Conservation (phyloP, 2,888 invertebrate genomes). For the Melieria omissa region DNA sequence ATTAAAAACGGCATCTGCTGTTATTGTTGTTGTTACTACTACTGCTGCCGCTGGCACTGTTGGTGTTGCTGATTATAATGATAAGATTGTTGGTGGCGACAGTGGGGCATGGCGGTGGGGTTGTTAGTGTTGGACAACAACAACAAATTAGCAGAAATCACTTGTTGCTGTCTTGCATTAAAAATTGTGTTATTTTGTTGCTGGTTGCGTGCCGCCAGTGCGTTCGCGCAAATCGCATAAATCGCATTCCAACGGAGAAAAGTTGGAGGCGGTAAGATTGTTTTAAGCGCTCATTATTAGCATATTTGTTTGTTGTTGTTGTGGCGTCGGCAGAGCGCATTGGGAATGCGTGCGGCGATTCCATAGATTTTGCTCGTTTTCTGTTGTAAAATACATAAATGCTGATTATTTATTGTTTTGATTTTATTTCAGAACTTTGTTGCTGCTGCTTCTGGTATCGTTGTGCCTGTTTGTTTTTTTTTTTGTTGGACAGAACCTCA, state of each 20-base stretch:
- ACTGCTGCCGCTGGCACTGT: background rate
- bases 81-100: no score
- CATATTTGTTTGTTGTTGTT: background rate
- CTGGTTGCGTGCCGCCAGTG: no score
- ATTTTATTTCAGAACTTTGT: slow-evolving; percentile 33
- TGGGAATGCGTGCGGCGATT: slow-evolving; percentile 21
- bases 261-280: slow-evolving; percentile 26
- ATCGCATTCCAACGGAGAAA: slow-evolving; percentile 30
- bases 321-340: slow-evolving; percentile 1
- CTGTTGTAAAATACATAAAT: slow-evolving; percentile 14
- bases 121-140: slow-evolving; percentile 24
- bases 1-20: slow-evolving; percentile 44
- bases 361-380: background rate
- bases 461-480: background rate
- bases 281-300: slow-evolving; percentile 9
- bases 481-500: slow-evolving; percentile 28
- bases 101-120: background rate
- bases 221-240: background rate
- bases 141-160: slow-evolving; percentile 35
- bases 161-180: slow-evolving; percentile 1
- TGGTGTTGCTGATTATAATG: background rate
- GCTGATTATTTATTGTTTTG: slow-evolving; percentile 43
- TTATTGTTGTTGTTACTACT: slow-evolving; percentile 11
- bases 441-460: background rate
- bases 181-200: no score